Evolutionary conservation across 2,113 vertebrate species (phyloP).

Genomic region (Bothrops jararaca): DNA sequence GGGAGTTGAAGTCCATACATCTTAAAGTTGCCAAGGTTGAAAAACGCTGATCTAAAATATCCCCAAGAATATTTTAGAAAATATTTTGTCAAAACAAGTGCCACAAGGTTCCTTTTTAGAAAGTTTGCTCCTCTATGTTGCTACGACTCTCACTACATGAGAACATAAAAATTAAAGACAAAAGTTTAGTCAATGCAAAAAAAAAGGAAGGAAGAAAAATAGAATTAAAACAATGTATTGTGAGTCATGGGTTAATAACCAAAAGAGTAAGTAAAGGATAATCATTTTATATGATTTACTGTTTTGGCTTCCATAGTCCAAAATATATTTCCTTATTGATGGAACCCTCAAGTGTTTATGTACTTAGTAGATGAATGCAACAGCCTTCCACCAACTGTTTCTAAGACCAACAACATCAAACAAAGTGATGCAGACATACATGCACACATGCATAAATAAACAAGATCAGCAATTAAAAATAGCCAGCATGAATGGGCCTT

Average conservation of each 20-base stretch:
- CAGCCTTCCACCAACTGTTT: not conserved
- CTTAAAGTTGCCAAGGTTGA: not conserved
- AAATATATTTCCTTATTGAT: conserved; percentile 9
- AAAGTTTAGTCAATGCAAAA: not conserved
- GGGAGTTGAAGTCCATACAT: not conserved
- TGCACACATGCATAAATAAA: not conserved
- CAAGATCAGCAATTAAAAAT: not conserved
- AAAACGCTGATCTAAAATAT: not conserved
- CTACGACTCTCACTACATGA: not conserved
- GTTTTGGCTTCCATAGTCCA: not conserved
- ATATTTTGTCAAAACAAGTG: not conserved
- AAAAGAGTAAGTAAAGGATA: not conserved
- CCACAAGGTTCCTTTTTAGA: not conserved
- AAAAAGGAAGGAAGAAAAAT: not conserved
- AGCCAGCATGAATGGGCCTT: not conserved
- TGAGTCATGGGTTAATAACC: not conserved
- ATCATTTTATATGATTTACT: not conserved
- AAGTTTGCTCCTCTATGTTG: not conserved
- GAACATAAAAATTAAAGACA: not conserved
- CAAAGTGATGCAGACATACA: not conserved
- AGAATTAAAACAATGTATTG: not conserved
- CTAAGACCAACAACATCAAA: not conserved
- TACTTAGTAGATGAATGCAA: not conserved
- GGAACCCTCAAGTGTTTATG: not conserved
- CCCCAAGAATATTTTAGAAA: not conserved